Evolutionary conservation across 2,888 invertebrate species (phyloP).

Genomic region (Ophion ventricosus): DNA sequence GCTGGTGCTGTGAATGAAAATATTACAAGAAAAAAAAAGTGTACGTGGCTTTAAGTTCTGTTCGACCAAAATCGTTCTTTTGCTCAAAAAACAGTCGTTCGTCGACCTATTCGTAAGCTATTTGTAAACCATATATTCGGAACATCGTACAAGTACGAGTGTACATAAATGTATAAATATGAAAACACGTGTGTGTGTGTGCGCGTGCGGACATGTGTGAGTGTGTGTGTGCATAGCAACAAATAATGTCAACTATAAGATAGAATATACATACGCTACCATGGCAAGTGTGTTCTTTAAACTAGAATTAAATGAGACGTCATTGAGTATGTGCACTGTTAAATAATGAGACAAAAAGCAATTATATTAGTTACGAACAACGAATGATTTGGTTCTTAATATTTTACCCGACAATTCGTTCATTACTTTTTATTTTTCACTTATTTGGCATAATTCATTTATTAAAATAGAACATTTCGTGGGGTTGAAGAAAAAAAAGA

Average conservation of each 20-base stretch:
- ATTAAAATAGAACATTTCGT: too few relatives aligned
- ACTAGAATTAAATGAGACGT: background rate
- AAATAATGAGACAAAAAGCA: constrained; percentile 23
- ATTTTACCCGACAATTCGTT: background rate
- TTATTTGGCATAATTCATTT: too few relatives aligned
- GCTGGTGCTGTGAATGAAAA: background rate
- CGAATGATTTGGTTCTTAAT: background rate
- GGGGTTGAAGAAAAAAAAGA: too few relatives aligned
- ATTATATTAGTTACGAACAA: constrained; percentile 35
- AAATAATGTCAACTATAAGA: constrained; percentile 11
- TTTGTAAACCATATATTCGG: background rate
- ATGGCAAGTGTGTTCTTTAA: constrained; percentile 6
- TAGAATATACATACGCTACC: constrained; percentile 4
- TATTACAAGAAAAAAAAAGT: constrained; percentile 3
- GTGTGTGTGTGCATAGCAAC: background rate
- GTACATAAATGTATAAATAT: constrained; percentile 18
- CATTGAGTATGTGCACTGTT: constrained; percentile 24
- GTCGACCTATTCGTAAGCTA: constrained; percentile 2
- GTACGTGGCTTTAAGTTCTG: constrained; percentile 11
- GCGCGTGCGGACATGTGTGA: background rate
- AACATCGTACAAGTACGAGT: constrained; percentile 10
- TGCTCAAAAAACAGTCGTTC: constrained; percentile 13
- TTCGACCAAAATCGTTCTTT: constrained; percentile 8
- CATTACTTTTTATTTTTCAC: too few relatives aligned
- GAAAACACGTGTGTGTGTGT: background rate